Evolutionary conservation across 2,113 vertebrate genomes (phyloP).

Genomic region (Myotis davidii): DNA sequence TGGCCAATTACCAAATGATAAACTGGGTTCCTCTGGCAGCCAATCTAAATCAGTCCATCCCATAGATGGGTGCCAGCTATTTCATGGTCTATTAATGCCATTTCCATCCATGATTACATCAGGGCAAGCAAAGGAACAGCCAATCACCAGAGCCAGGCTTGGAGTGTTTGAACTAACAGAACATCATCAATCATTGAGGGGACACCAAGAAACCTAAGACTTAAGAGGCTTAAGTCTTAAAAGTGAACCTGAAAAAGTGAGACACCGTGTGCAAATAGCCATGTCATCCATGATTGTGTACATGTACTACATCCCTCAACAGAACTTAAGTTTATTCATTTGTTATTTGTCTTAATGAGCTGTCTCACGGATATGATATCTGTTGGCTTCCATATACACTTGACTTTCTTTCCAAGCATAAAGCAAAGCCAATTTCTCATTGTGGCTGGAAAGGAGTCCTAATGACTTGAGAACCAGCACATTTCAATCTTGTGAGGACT

Average conservation of each 20-base stretch:
- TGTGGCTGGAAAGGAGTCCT: not conserved
- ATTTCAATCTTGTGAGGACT: not conserved
- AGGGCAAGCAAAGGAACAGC: not conserved
- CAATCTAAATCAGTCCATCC: not conserved
- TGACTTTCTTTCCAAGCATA: constrained; percentile 37
- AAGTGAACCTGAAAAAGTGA: not conserved
- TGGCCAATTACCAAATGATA: constrained; percentile 12
- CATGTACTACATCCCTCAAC: not conserved
- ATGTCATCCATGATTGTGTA: not conserved
- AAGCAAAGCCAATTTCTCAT: constrained; percentile 51
- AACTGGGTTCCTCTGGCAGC: not conserved
- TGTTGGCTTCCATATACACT: not conserved
- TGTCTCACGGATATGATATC: not conserved
- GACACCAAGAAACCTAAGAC: not conserved
- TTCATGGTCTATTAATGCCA: not conserved
- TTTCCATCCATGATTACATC: not conserved
- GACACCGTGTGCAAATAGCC: rapidly evolving
- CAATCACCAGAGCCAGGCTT: not conserved
- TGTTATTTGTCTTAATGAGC: constrained; percentile 23
- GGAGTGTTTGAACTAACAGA: not conserved
- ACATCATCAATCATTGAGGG: not conserved
- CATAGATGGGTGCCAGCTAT: not conserved
- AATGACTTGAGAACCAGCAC: constrained; percentile 31
- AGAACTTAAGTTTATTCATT: not conserved
- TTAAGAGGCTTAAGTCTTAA: not conserved